Percentiles rank a stretch among this genome's conserved stretches.
Conservation (phyloP, 2,797 vertebrate species). For the Miopithecus talapoin region DNA sequence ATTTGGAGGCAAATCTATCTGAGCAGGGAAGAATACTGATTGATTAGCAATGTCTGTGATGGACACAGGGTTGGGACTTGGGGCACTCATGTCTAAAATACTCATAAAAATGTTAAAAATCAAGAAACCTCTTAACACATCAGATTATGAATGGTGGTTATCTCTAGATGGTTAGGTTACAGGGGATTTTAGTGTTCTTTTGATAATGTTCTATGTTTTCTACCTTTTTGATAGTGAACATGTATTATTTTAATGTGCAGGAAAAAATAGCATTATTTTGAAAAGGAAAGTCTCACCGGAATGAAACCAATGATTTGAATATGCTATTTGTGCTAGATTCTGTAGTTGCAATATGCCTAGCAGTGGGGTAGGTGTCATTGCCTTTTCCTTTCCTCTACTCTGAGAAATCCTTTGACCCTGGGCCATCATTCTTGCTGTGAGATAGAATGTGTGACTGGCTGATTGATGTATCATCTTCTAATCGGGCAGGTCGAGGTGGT, state of each 20-base stretch:
- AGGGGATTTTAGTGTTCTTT: neutral
- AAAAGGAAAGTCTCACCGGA: neutral
- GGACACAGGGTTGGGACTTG: neutral
- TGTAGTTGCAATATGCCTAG: neutral
- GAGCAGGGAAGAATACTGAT: neutral
- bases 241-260: neutral
- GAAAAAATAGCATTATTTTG: neutral
- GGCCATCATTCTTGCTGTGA: neutral
- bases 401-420: neutral
- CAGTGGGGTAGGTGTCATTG: neutral
- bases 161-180: neutral
- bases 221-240: slow-evolving; percentile 3
- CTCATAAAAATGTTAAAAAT: neutral
- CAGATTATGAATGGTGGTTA: neutral
- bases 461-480: neutral
- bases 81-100: neutral
- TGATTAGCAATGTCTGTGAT: neutral
- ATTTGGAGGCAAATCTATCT: neutral
- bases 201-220: neutral
- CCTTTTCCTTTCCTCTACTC: neutral
- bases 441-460: neutral
- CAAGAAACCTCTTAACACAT: neutral
- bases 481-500: slow-evolving; percentile 90
- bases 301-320: neutral
- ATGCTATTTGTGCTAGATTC: neutral